Percentiles rank a stretch among this genome's conserved stretches.
phyloP scores from a whole-genome alignment of 2,888 invertebrate species.

The Siphonodentalium dalli region DNA sequence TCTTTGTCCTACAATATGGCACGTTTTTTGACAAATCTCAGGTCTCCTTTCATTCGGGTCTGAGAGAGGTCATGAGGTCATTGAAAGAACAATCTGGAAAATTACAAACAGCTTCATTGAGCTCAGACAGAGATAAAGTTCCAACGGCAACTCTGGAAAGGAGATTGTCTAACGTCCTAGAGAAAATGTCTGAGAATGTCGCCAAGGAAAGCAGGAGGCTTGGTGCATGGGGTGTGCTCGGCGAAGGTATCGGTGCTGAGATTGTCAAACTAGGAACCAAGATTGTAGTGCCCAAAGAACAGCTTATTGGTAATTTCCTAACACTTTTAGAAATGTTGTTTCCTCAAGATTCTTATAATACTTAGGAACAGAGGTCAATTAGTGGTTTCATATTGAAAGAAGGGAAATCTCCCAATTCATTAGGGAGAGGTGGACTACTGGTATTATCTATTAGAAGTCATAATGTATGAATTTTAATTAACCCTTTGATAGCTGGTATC shows the following conservation, averaged over 20 bases:
- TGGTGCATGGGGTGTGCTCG: conserved; percentile 59
- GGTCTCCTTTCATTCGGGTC: conserved; percentile 51
- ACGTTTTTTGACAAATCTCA: too few species aligned
- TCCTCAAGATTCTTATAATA: too few species aligned
- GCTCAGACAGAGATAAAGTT: conserved; percentile 46
- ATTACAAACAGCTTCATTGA: conserved; percentile 46
- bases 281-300: conserved; percentile 36
- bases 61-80: conserved; percentile 48
- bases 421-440: too few species aligned
- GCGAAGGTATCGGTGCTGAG: conserved; percentile 51
- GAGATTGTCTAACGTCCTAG: conserved; percentile 44
- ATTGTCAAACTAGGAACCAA: conserved; percentile 42
- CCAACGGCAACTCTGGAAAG: conserved; percentile 35
- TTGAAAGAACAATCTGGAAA: conserved; percentile 50
- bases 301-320: conserved; percentile 47
- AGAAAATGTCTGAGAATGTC: conserved; percentile 49
- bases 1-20: too few species aligned
- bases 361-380: too few species aligned
- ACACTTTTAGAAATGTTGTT: too few species aligned
- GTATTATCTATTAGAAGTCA: too few species aligned
- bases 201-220: conserved; percentile 49
- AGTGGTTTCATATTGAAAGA: too few species aligned
- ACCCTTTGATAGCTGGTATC: too few species aligned
- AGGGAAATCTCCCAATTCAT: too few species aligned
- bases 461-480: too few species aligned